Evolutionary conservation across 2,113 vertebrate species (phyloP), one percentile per base, ranked within the genome.

Genomic region (Ellobius talpinus): DNA sequence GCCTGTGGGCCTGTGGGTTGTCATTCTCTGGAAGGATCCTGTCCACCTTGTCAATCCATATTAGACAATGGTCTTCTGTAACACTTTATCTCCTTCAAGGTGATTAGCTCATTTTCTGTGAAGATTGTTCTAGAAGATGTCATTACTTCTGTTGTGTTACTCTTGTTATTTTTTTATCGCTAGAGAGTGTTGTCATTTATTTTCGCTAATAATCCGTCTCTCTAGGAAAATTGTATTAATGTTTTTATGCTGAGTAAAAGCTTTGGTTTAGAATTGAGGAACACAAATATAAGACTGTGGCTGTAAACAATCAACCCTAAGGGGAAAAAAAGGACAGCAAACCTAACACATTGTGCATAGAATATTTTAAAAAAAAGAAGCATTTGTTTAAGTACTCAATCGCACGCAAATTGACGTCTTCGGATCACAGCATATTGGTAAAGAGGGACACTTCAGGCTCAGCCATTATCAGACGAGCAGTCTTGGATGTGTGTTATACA

Each of bases 111-210:
- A 93, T 94, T 97, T 98, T 96, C 94, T 95, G 95, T 91, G 0
- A 4, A 95, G 96, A 98, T 97, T 97, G 97, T 97, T 89, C 94
- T 85, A 78, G 77, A 95, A 76, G 65, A 93, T 96, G 86, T 90
- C 96, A 93, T 97, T 97, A 97, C 94, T 96, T 97, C 95, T 97
- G 95, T 96, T 95, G 93, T 95, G 68, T 89, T 55, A 72, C 58
- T 93, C 94, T 97, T 78, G 47, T 97, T 98, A 95, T 96, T 96
- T 96, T 98, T 97, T 96, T 97, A 97, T 97, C 97, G 96, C 92
- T 94, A 96, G 77, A 97, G 82, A 97, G 47, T 93, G 74, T 96
- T 96, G 89, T 94, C 91, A 1, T 97, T 97, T 97, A 95, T 97
- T 96, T 97, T 97, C 96, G 65, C 82, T 97, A 96, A 93, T 97